These are phyloP conservation scores for Blennius ocellaris DNA, from an alignment of 2,113 vertebrate species.

Conservation along the genomic window DNA sequence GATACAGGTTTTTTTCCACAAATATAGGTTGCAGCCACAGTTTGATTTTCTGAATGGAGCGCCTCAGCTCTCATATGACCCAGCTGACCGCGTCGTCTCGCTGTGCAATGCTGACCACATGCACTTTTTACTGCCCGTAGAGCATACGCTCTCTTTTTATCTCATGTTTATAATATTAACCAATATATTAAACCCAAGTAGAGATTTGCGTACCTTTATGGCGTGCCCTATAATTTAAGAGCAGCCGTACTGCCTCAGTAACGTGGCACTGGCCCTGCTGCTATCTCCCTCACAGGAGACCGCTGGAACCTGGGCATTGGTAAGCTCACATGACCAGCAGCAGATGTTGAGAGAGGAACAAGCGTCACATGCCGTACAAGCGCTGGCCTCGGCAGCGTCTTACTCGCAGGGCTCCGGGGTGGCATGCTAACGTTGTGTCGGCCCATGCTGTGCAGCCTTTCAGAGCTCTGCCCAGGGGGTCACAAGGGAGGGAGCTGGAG, in stretches of 20 bases:
- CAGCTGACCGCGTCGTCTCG: conserved; percentile 2
- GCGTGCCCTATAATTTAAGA: not conserved
- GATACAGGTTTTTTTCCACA: conserved; percentile 35
- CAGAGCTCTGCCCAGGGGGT: conserved; percentile 44
- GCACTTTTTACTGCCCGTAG: not conserved
- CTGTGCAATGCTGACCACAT: not conserved
- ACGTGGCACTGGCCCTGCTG: not conserved
- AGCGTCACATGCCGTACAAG: conserved; percentile 36
- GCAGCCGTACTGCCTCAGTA: not conserved
- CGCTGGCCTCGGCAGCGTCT: conserved; percentile 17
- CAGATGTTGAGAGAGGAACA: conserved; percentile 41
- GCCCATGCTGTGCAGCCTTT: conserved; percentile 26
- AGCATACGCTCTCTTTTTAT: not conserved
- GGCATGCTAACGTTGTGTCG: conserved; percentile 16
- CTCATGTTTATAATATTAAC: not conserved
- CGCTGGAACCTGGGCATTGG: conserved; percentile 19
- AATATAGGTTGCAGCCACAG: conserved; percentile 29
- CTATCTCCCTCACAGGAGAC: not conserved
- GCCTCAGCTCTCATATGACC: conserved; percentile 19
- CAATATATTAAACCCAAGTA: not conserved
- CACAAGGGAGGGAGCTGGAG: conserved; percentile 50
- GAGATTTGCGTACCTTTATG: not conserved
- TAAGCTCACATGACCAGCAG: not conserved
- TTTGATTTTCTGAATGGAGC: conserved; percentile 41
- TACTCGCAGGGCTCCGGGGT: conserved; percentile 7